phyloP scores from a whole-genome alignment of 1,140 invertebrate species.

The Micrasema minimum region DNA sequence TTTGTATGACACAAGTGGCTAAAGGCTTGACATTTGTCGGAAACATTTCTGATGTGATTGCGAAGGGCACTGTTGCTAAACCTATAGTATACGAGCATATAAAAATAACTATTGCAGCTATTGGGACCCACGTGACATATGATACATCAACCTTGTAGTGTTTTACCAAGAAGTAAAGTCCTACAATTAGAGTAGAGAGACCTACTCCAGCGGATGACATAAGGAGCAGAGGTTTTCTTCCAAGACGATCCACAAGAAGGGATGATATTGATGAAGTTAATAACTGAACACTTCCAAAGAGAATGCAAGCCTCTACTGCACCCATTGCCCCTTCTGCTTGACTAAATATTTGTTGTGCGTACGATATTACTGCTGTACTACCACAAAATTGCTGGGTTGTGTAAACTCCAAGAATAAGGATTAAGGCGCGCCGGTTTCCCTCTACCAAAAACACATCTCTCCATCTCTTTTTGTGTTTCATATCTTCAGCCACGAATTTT shows the following conservation, averaged over 20 bases:
- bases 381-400: slow-evolving; percentile 82
- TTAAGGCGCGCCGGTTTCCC: slow-evolving; percentile 73
- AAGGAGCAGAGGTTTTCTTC: slow-evolving; percentile 75
- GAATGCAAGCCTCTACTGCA: slow-evolving; percentile 69
- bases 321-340: slow-evolving; percentile 65
- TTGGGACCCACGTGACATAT: slow-evolving; percentile 70
- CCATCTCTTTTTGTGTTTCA: slow-evolving; percentile 67
- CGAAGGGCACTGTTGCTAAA: slow-evolving; percentile 77
- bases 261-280: slow-evolving; percentile 72
- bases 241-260: slow-evolving; percentile 76
- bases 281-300: slow-evolving; percentile 76
- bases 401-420: slow-evolving; percentile 73
- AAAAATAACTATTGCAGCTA: slow-evolving; percentile 75
- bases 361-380: slow-evolving; percentile 79
- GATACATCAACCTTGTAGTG: slow-evolving; percentile 58
- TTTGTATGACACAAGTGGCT: slow-evolving; percentile 69
- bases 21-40: slow-evolving; percentile 76
- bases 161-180: slow-evolving; percentile 72
- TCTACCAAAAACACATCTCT: slow-evolving; percentile 68
- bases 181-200: slow-evolving; percentile 67
- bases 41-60: slow-evolving; percentile 80
- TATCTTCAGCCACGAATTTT: slow-evolving; percentile 68
- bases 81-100: slow-evolving; percentile 78
- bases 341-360: slow-evolving; percentile 79
- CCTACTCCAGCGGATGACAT: slow-evolving; percentile 70